Evolutionary conservation across 2,797 vertebrate genomes (phyloP), one percentile per base, ranked within the genome.

Genomic region (Sebastiscus tertius): DNA sequence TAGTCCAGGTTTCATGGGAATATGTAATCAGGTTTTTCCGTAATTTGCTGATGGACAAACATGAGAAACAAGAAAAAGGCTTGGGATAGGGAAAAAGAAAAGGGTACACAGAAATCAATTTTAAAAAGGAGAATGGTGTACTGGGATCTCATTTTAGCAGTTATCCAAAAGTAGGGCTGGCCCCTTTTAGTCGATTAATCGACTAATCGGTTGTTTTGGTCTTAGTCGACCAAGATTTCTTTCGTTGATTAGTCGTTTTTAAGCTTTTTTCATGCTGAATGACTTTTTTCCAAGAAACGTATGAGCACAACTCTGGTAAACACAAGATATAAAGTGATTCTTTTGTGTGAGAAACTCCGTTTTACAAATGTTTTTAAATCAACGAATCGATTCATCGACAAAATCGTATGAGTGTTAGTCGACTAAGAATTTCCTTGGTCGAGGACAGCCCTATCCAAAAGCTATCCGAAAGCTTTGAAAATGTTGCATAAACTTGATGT

Each of bases 1-100:
- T n/a, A 78, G 62, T 64, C 24, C 14, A 64, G 14, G 16, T 80
- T 56, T 79, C 49, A 60, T 24, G 29, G 24, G 67, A 68, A 73
- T 29, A 20, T 62, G 11, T 33, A 54, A 36, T 56, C 5, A 31
- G 24, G 29, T 71, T 74, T 72, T 24, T 46, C 12, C 3, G 9
- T 56, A 31, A 74, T 42, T 49, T 46, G 18, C 29, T 34, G 22
- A 3, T 10, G 9, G n/a, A 60, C 3, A 22, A 72, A 81, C 29
- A 61, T 12, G 49, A 71, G 36, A 74, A 83, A 74, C 24, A 39
- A 77, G 24, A 22, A n/a, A 36, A 6, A 6, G 2, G 27, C 13
- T 31, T 61, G 39, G 14, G 3, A 10, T 61, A 12, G 27, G n/a
- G 26, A 65, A 64, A 36, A 62, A 60, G 3, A 29, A 42, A 71